Percentiles rank a stretch among this genome's conserved stretches.
Conservation (phyloP, 2,888 invertebrate genomes). For the Gonocerus acuteangulatus region DNA sequence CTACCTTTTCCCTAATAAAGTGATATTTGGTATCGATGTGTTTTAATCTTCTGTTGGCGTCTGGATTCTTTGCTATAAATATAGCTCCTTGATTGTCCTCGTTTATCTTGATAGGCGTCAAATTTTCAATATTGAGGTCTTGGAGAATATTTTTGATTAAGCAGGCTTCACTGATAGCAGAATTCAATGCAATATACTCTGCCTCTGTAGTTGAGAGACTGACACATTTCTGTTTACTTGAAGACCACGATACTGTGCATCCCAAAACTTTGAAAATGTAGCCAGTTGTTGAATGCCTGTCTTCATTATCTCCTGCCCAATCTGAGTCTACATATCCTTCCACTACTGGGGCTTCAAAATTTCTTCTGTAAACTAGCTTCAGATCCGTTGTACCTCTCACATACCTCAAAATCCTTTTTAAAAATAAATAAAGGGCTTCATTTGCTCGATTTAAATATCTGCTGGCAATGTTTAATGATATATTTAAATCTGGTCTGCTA, state of each 20-base stretch:
- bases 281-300: not conserved
- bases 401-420: not conserved
- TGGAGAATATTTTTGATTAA: not conserved
- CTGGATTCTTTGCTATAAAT: constrained; percentile 1
- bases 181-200: not conserved
- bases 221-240: not conserved
- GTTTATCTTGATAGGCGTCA: not conserved
- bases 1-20: constrained; percentile 1
- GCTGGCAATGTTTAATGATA: not conserved
- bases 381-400: not conserved
- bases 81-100: not conserved
- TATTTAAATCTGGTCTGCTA: not conserved
- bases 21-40: not conserved
- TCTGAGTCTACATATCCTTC: not conserved
- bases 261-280: not conserved
- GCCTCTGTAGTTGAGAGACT: not conserved
- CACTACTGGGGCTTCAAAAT: not conserved
- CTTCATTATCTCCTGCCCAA: not conserved
- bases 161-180: not conserved
- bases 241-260: not conserved
- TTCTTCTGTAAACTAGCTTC: not conserved
- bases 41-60: not conserved
- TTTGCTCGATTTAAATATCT: constrained; percentile 3
- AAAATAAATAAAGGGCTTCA: not conserved
- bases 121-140: not conserved